phyloP scores from a whole-genome alignment of 2,888 invertebrate genomes.

The Danaus chrysippus region DNA sequence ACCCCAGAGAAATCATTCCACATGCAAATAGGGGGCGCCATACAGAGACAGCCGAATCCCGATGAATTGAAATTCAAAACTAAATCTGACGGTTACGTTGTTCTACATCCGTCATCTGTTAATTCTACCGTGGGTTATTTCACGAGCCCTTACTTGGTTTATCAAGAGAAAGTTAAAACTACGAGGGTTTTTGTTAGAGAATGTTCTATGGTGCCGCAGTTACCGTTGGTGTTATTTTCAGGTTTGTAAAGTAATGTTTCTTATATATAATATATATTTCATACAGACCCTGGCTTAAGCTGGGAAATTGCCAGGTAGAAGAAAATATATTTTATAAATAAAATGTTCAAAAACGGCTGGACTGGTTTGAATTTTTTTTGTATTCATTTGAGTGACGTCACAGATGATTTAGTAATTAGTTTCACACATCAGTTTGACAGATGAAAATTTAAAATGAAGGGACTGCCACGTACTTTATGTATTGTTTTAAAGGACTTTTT shows the following conservation, averaged over 20 bases:
- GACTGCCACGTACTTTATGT: no score
- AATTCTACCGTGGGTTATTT: slow-evolving; percentile 83
- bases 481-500: no score
- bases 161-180: slow-evolving; percentile 91
- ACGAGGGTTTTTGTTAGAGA: slow-evolving; percentile 88
- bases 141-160: slow-evolving; percentile 87
- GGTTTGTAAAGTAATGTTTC: slow-evolving; percentile 41
- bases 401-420: no score
- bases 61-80: slow-evolving; percentile 87
- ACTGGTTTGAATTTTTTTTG: no score
- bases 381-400: no score
- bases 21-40: slow-evolving; percentile 85
- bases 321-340: no score
- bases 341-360: no score
- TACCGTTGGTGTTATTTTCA: slow-evolving; percentile 85
- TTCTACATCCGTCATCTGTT: slow-evolving; percentile 88
- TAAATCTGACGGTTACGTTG: slow-evolving; percentile 84
- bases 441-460: no score
- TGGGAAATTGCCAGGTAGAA: no score
- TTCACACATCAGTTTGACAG: no score
- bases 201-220: slow-evolving; percentile 87
- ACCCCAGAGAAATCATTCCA: slow-evolving; percentile 89
- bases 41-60: slow-evolving; percentile 84
- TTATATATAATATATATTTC: slow-evolving; percentile 2
- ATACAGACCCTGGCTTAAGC: no score